phyloP scores from a whole-genome alignment of 2,888 invertebrate species.

The Gryllus longicercus region DNA sequence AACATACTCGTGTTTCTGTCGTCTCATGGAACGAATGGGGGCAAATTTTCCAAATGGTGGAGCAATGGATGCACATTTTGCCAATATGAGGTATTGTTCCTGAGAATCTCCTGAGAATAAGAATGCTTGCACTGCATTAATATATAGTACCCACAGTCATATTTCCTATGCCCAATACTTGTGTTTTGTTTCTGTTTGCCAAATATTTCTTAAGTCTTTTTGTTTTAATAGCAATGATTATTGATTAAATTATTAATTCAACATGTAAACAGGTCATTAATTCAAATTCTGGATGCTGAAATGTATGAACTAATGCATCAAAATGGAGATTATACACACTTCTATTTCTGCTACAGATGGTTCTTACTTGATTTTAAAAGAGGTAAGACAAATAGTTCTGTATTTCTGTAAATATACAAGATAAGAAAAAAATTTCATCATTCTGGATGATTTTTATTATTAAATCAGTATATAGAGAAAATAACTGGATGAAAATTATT shows the following conservation, averaged over 20 bases:
- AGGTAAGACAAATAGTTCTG: conserved; percentile 45
- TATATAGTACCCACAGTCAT: not conserved
- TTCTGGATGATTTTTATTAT: too few species aligned
- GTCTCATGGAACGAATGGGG: conserved; percentile 84
- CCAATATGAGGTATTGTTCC: conserved; percentile 73
- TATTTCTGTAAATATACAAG: too few species aligned
- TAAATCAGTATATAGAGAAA: too few species aligned
- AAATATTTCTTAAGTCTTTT: not conserved
- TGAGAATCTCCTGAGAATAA: conserved; percentile 35
- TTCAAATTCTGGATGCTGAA: conserved; percentile 88
- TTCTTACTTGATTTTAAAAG: conserved; percentile 94
- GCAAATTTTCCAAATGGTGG: conserved; percentile 90
- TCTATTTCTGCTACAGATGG: conserved; percentile 98
- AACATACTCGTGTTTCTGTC: conserved; percentile 87
- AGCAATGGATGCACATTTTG: conserved; percentile 94
- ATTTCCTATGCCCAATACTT: not conserved
- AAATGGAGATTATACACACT: conserved; percentile 93
- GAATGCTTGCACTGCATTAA: too few species aligned
- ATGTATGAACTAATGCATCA: conserved; percentile 92
- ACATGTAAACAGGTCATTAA: conserved; percentile 57
- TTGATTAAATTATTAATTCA: not conserved
- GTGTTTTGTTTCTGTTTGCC: not conserved
- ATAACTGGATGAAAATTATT: too few species aligned
- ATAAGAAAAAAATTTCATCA: too few species aligned
- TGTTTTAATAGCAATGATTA: not conserved